These are phyloP conservation scores for Ellobium chinense DNA, from an alignment of 2,888 invertebrate genomes.

Conservation along the genomic window DNA sequence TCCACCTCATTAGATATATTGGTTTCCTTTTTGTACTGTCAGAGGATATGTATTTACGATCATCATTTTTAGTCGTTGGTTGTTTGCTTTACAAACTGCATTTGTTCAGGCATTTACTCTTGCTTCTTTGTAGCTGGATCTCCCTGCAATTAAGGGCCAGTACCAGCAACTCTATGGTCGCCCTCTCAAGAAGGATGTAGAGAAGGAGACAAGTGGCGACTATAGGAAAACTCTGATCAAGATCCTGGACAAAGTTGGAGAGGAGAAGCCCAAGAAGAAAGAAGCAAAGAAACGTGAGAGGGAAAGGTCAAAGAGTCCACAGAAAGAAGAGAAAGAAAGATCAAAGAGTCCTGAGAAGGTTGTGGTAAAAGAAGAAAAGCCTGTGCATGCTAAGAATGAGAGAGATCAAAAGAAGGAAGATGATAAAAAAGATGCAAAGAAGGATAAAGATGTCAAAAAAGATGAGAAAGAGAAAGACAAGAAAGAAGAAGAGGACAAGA, in stretches of 20 bases:
- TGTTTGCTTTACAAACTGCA: too few relatives aligned
- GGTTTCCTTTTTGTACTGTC: not conserved
- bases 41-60: not conserved
- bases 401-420: not conserved
- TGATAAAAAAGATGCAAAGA: not conserved
- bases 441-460: not conserved
- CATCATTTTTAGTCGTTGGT: not conserved
- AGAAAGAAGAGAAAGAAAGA: constrained; percentile 62
- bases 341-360: constrained; percentile 60
- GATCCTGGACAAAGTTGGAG: constrained; percentile 61
- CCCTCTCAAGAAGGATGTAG: constrained; percentile 72
- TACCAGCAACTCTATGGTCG: constrained; percentile 76
- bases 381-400: not conserved
- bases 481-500: constrained; percentile 11
- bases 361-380: not conserved
- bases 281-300: not conserved
- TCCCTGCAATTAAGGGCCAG: constrained; percentile 76
- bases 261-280: constrained; percentile 9
- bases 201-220: constrained; percentile 76
- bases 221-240: constrained; percentile 74
- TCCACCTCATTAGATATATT: too few relatives aligned
- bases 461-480: constrained; percentile 13
- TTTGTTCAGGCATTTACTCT: not conserved
- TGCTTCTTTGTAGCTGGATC: constrained; percentile 76
- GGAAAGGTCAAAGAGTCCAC: constrained; percentile 60